These are phyloP conservation scores for Zalophus californianus DNA, from an alignment of 2,797 vertebrate species.

Conservation along the genomic window DNA sequence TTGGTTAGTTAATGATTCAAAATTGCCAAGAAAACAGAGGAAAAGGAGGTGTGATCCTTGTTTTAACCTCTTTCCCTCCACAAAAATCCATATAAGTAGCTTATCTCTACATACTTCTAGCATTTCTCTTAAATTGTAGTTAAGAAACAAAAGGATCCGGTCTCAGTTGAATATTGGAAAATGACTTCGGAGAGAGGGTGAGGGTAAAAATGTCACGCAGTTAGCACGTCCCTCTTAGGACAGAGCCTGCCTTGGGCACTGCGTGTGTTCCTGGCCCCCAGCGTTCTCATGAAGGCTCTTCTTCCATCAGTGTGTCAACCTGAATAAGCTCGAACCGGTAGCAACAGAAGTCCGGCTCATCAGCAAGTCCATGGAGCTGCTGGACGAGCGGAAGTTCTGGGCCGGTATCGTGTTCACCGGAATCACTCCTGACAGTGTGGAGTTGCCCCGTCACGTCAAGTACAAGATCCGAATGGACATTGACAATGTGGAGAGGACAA, in stretches of 20 bases:
- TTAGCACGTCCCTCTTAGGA: neutral
- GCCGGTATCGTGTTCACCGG: conserved; percentile 97
- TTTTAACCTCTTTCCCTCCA: neutral
- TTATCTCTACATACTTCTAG: neutral
- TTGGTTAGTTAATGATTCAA: neutral
- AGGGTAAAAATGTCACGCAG: neutral
- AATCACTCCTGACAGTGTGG: conserved; percentile 88
- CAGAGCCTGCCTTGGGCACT: neutral
- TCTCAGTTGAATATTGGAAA: neutral
- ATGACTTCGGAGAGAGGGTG: neutral
- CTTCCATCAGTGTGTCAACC: conserved; percentile 93
- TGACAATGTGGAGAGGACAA: conserved; percentile 98
- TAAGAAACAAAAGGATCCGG: neutral
- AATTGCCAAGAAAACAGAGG: conserved; percentile 19
- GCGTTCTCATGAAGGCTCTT: neutral
- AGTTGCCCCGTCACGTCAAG: conserved; percentile 94
- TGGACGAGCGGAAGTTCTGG: conserved; percentile 97
- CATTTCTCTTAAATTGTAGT: neutral
- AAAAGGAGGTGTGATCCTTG: neutral
- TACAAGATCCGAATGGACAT: conserved; percentile 99
- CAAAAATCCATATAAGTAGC: neutral
- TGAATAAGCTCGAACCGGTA: conserved; percentile 97
- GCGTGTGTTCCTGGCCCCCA: neutral
- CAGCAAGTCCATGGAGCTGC: conserved; percentile 95
- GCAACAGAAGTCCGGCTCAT: conserved; percentile 95